Conservation (phyloP, 1,140 invertebrate genomes). For the Drosophila santomea region DNA sequence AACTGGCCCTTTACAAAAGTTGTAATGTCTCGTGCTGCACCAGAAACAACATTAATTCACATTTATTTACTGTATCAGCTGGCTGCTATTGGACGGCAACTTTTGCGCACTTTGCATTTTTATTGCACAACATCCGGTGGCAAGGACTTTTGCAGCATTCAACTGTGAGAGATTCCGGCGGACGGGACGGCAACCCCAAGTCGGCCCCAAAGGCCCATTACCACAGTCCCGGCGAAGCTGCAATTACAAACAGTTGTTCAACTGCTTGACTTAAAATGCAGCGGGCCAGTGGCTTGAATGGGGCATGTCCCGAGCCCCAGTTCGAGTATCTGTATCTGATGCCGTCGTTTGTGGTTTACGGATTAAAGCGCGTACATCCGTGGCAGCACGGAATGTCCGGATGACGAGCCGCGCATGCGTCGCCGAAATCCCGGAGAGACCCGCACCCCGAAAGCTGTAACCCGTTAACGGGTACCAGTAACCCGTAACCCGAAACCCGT, state of each 20-base stretch:
- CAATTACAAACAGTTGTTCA: slow-evolving; percentile 82
- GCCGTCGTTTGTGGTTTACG: slow-evolving; percentile 70
- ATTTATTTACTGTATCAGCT: slow-evolving; percentile 62
- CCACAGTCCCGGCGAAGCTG: slow-evolving; percentile 53
- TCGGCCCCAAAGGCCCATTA: slow-evolving; percentile 54
- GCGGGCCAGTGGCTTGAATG: slow-evolving; percentile 23
- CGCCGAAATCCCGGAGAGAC: slow-evolving; percentile 11
- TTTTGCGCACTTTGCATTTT: slow-evolving; percentile 79
- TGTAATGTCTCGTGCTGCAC: slow-evolving; percentile 5
- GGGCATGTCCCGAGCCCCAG: neutral
- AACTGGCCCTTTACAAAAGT: neutral
- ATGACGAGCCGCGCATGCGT: slow-evolving; percentile 71
- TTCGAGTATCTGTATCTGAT: slow-evolving; percentile 57
- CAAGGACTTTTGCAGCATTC: slow-evolving; percentile 67
- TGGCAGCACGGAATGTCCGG: slow-evolving; percentile 60
- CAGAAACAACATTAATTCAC: slow-evolving; percentile 45
- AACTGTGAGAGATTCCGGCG: slow-evolving; percentile 55
- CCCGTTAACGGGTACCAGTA: neutral
- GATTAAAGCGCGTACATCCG: slow-evolving; percentile 78
- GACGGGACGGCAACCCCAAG: slow-evolving; percentile 36
- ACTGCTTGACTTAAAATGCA: slow-evolving; percentile 79
- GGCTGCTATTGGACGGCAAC: slow-evolving; percentile 42
- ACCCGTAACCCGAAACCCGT: slow-evolving; percentile 1
- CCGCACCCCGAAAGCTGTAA: neutral
- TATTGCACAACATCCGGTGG: slow-evolving; percentile 81